Evolutionary conservation across 2,113 vertebrate species (phyloP), one percentile per base, ranked within the genome.

Genomic region (Hyperoodon ampullatus): DNA sequence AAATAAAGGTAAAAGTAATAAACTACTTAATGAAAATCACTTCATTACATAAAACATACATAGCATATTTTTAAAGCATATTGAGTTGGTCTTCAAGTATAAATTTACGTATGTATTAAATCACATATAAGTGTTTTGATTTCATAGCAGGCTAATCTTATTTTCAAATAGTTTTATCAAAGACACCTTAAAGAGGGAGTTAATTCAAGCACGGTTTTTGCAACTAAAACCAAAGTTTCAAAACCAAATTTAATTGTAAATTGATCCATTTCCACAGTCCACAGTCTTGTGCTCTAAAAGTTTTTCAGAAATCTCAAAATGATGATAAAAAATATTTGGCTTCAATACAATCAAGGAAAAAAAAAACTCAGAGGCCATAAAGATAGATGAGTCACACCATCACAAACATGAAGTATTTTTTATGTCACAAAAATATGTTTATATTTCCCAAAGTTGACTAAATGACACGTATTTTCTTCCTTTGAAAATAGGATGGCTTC

Each of bases 271-370:
- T 70, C 21, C 39, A 84, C 1, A 50, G 28, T 68, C 1, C 18
- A n/a, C 4, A 72, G 35, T 47, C 15, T 81, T 55, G 11, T 85
- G 4, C 70, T 94, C 50, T 90, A 90, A 89, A 93, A 42, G 9
- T 55, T 33, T 63, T 89, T 68, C 12, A 71, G 68, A 88, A 82
- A 86, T 77, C 44, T 95, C 55, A 88, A 75, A 88, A 63, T 94
- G 13, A 72, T 30, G 42, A 61, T 70, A 83, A 92, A 94, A 93
- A 77, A 26, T 42, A 66, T 75, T 82, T 81, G 39, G 85, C 19
- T 33, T 92, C 60, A 75, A 63, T 72, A 83, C 6, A 89, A 42
- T 53, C 16, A 66, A 74, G 3, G 9, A 95, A 72, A 85, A 58
- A 68, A 58, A 86, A 83, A 94, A 68, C 2, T 8, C 28, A 85